phyloP scores from a whole-genome alignment of 30 jellyfish, hydroid and myxozoan species.

The Chrysaora quinquecirrha region DNA sequence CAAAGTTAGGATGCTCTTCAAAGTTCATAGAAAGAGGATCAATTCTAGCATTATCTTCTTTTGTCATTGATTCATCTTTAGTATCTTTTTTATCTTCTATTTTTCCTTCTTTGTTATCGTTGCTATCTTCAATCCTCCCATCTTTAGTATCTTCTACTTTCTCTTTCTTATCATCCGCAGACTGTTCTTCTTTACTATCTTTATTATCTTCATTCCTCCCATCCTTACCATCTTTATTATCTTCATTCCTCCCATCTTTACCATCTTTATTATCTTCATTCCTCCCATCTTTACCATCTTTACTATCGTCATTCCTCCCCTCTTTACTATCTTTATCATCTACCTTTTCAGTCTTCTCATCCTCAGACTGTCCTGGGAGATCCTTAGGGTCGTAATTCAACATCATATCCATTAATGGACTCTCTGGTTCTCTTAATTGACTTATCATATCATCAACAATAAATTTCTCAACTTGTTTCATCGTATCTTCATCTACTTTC shows the following conservation, averaged over 20 bases:
- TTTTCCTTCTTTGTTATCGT: background rate
- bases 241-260: background rate
- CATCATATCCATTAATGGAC: slow-evolving; percentile 49
- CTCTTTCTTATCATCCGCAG: background rate
- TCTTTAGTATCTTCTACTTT: background rate
- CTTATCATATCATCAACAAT: slow-evolving; percentile 47
- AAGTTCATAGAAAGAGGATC: background rate
- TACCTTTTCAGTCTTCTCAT: background rate
- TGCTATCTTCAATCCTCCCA: background rate
- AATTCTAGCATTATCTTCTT: no score
- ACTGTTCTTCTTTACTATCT: background rate
- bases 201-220: background rate
- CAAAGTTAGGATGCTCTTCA: slow-evolving; percentile 44
- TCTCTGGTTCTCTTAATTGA: slow-evolving; percentile 56
- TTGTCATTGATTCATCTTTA: no score
- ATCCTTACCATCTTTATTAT: background rate
- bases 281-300: background rate
- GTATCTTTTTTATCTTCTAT: background rate
- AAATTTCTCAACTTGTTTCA: slow-evolving; percentile 40
- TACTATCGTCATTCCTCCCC: background rate
- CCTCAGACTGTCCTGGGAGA: slow-evolving; percentile 35
- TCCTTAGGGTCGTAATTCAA: slow-evolving; percentile 43
- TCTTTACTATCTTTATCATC: background rate
- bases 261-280: background rate
- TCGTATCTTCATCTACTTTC: slow-evolving; percentile 25